These are phyloP conservation scores for Mythimna lalbum DNA, from an alignment of 2,888 invertebrate species.

Conservation along the genomic window DNA sequence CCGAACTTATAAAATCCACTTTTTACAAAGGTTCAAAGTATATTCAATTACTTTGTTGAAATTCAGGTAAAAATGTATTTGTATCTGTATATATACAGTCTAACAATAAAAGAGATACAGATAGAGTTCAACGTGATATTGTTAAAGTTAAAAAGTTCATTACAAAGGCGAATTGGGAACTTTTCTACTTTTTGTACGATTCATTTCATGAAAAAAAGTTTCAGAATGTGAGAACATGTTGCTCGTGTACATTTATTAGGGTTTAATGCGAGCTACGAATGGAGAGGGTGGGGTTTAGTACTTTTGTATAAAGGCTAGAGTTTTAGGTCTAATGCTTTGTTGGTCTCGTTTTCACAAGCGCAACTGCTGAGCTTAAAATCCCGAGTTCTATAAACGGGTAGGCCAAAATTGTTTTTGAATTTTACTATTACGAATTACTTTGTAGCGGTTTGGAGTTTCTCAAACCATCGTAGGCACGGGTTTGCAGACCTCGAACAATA, in stretches of 20 bases:
- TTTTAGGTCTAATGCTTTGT: not conserved
- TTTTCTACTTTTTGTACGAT: conserved; percentile 51
- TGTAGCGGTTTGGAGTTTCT: too few species aligned
- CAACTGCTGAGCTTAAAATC: too few species aligned
- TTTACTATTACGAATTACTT: too few species aligned
- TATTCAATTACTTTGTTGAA: conserved; percentile 22
- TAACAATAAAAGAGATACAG: conserved; percentile 32
- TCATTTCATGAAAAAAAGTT: conserved; percentile 53
- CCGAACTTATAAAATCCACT: conserved; percentile 13
- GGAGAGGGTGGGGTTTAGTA: not conserved
- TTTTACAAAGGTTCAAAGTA: conserved; percentile 10
- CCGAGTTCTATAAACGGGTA: too few species aligned
- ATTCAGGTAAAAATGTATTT: conserved; percentile 24
- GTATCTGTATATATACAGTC: conserved; percentile 6
- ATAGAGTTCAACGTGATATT: conserved; percentile 48
- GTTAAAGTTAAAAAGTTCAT: conserved; percentile 62
- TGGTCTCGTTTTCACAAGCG: too few species aligned
- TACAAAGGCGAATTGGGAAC: conserved; percentile 50
- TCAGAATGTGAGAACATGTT: conserved; percentile 34
- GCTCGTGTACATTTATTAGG: conserved; percentile 29
- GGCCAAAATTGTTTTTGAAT: too few species aligned
- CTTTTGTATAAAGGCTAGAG: conserved; percentile 7
- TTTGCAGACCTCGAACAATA: too few species aligned
- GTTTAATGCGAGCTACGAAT: conserved; percentile 12
- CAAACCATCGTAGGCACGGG: too few species aligned